Conservation (phyloP, 2,797 vertebrate species). For the Mus caroli region DNA sequence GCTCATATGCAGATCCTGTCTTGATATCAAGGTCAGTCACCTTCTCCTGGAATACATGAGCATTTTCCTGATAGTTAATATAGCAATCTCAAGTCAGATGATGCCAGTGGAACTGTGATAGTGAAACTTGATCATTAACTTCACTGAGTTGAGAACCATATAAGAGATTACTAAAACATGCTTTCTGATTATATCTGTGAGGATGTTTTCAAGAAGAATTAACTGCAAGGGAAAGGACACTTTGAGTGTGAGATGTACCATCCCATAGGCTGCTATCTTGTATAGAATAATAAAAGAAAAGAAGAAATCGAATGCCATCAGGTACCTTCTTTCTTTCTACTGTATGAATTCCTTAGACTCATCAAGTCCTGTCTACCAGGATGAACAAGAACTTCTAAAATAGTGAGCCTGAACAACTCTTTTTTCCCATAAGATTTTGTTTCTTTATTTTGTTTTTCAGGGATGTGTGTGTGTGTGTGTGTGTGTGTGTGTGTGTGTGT, state of each 20-base stretch:
- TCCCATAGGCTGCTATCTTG: background rate
- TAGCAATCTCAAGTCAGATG: background rate
- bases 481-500: too few species aligned
- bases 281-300: background rate
- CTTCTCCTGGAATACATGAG: background rate
- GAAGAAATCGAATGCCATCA: background rate
- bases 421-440: background rate
- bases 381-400: background rate
- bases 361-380: too few species aligned
- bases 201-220: background rate
- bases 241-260: background rate
- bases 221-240: too few species aligned
- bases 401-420: background rate
- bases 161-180: background rate
- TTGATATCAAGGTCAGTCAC: background rate
- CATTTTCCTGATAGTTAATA: constrained; percentile 53
- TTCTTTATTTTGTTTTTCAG: background rate
- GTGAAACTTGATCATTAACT: background rate
- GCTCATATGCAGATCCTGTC: background rate
- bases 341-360: background rate
- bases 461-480: background rate
- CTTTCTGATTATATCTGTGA: background rate
- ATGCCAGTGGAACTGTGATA: background rate
- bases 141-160: background rate
- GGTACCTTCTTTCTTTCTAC: background rate